Evolutionary conservation across 2,113 vertebrate species (phyloP).

Genomic region (Solea solea): DNA sequence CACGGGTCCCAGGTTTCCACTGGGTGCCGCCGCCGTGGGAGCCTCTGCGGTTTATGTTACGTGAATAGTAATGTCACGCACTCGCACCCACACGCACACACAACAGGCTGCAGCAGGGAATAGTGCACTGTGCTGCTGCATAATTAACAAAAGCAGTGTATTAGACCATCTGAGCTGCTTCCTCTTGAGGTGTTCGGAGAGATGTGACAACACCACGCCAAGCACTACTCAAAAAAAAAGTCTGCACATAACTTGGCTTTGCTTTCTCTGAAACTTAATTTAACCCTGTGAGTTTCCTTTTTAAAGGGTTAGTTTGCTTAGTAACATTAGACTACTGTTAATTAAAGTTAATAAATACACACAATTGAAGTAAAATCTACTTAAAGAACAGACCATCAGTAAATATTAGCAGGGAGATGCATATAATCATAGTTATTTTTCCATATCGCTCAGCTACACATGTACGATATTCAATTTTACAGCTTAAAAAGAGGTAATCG

Average conservation of each 20-base stretch:
- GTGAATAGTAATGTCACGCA: constrained; percentile 54
- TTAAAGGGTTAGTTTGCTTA: not conserved
- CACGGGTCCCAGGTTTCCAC: constrained; percentile 58
- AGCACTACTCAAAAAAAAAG: constrained; percentile 41
- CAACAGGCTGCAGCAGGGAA: constrained; percentile 42
- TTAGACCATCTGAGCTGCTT: constrained; percentile 39
- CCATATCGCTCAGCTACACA: too few relatives aligned
- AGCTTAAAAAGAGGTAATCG: too few relatives aligned
- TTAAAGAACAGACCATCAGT: too few relatives aligned
- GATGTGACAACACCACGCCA: constrained; percentile 5
- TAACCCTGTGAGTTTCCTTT: constrained; percentile 36
- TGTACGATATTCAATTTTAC: too few relatives aligned
- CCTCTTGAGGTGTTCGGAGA: constrained; percentile 34
- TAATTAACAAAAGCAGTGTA: constrained; percentile 66
- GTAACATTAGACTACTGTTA: too few relatives aligned
- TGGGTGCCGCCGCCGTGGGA: constrained; percentile 35
- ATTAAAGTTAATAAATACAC: too few relatives aligned
- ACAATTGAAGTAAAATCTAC: too few relatives aligned
- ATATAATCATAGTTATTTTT: too few relatives aligned
- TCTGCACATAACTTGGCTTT: not conserved
- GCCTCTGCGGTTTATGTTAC: constrained; percentile 27
- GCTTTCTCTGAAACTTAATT: constrained; percentile 24
- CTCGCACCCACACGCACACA: constrained; percentile 6
- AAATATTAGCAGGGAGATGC: too few relatives aligned
- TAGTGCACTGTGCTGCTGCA: constrained; percentile 63